These are phyloP conservation scores for Exocentrus adspersus DNA, from an alignment of 2,888 invertebrate genomes.

Conservation along the genomic window DNA sequence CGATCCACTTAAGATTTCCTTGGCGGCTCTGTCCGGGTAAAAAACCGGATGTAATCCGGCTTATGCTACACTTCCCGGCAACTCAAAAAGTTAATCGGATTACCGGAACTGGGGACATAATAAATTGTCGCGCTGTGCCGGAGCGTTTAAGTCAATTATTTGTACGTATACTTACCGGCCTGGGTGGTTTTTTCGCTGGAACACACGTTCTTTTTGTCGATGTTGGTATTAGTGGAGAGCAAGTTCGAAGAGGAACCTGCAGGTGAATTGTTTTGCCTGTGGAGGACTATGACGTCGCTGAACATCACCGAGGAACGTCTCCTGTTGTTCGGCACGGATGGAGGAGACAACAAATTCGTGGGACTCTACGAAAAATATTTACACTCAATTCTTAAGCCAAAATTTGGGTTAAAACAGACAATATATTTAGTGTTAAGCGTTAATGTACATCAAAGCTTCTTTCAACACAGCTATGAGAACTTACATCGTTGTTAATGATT, in stretches of 20 bases:
- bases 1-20: slow-evolving; percentile 5
- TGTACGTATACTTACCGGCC: slow-evolving; percentile 74
- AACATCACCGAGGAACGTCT: slow-evolving; percentile 90
- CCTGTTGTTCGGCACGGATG: slow-evolving; percentile 75
- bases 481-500: slow-evolving; percentile 18
- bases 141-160: too few species aligned
- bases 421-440: too few species aligned
- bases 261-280: slow-evolving; percentile 64
- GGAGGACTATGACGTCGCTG: slow-evolving; percentile 84
- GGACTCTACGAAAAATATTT: slow-evolving; percentile 66
- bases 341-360: slow-evolving; percentile 78
- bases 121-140: slow-evolving; percentile 26
- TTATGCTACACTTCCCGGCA: slow-evolving; percentile 25
- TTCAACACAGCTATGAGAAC: background rate
- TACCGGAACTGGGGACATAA: slow-evolving; percentile 15
- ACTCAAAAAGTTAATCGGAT: slow-evolving; percentile 29
- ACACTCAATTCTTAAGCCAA: too few species aligned
- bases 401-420: background rate
- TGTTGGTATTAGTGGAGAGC: slow-evolving; percentile 51
- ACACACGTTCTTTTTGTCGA: slow-evolving; percentile 73
- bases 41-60: slow-evolving; percentile 19
- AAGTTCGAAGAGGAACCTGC: slow-evolving; percentile 56
- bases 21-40: background rate
- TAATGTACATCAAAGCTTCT: background rate
- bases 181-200: slow-evolving; percentile 92